Evolutionary conservation across 2,797 vertebrate genomes (phyloP), one percentile per base, ranked within the genome.

Genomic region (Botia kubotai): DNA sequence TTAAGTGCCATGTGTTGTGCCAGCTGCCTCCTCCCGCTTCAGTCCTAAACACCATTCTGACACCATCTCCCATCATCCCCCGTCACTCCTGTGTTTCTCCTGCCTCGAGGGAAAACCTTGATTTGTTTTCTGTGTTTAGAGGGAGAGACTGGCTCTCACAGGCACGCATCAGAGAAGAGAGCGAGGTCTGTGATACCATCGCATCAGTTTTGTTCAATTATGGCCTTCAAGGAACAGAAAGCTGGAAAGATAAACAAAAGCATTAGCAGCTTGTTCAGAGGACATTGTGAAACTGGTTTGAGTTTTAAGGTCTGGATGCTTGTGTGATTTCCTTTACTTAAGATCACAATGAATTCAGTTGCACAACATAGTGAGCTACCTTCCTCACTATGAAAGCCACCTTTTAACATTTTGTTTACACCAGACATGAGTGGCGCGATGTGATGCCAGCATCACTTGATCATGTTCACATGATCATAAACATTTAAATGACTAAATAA

Each of bases 1-100:
- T 91, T 88, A 92, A 90, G 86, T 87, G 90, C 87, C 92, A 92
- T 89, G 92, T 93, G 92, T 87, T 84, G 78, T 75, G 86, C 89
- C 92, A 92, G 89, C 91, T 93, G 92, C 89, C 90, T 88, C 79
- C 84, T 77, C 77, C 85, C 88, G 84, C 72, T 83, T 83, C 83
- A 83, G 81, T 87, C 89, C 88, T 19, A 88, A 90, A 80, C 48
- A 72, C 67, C 83, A 86, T 85, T 86, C 86, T 11, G 84, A 88
- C 39, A 39, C 39, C 21, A 17, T 52, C 60, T 76, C 60, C 43
- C 13, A 0, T 3, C 23, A 19, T 33, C 16, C 17, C 53, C 33
- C 1, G 17, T 70, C 55, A 19, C 36, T 16, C 26, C 19, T 65
- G 23, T 6, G 46, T 36, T 39, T 62, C 11, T 46, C 50, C 17